These are phyloP conservation scores for Drosophila gaucha DNA, from an alignment of 2,888 invertebrate genomes.

Conservation along the genomic window DNA sequence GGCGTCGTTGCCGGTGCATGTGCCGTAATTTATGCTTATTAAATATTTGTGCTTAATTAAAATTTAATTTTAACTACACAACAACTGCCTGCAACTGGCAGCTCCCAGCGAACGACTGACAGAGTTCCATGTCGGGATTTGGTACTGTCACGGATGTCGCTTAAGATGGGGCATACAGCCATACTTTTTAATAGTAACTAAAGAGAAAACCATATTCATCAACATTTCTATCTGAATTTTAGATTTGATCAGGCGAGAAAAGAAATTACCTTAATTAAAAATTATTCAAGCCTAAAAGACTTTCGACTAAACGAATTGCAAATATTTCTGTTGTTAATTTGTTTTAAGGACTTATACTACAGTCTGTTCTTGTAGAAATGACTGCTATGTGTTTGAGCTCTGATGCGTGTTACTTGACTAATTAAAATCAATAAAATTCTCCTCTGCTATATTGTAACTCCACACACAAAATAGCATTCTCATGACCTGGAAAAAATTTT, in stretches of 20 bases:
- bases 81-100: slow-evolving; percentile 16
- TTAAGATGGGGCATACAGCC: neutral
- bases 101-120: slow-evolving; percentile 16
- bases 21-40: slow-evolving; percentile 67
- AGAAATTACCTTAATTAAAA: no score
- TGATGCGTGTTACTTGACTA: neutral
- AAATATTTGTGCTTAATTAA: slow-evolving; percentile 74
- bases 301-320: no score
- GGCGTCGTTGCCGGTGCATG: slow-evolving; percentile 20
- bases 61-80: slow-evolving; percentile 57
- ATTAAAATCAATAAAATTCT: neutral
- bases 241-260: no score
- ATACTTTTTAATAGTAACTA: neutral
- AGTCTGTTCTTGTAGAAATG: no score
- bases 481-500: no score
- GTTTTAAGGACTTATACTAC: no score
- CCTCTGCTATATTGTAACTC: neutral
- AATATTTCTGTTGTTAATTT: no score
- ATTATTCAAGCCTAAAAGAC: no score
- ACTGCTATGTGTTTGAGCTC: neutral
- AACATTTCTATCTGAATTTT: neutral
- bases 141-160: slow-evolving; percentile 1
- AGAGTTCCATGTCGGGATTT: slow-evolving; percentile 16
- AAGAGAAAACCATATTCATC: neutral
- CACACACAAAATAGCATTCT: no score